These are phyloP conservation scores for Parnassius orleans DNA, from an alignment of 2,888 invertebrate species.

Conservation along the genomic window DNA sequence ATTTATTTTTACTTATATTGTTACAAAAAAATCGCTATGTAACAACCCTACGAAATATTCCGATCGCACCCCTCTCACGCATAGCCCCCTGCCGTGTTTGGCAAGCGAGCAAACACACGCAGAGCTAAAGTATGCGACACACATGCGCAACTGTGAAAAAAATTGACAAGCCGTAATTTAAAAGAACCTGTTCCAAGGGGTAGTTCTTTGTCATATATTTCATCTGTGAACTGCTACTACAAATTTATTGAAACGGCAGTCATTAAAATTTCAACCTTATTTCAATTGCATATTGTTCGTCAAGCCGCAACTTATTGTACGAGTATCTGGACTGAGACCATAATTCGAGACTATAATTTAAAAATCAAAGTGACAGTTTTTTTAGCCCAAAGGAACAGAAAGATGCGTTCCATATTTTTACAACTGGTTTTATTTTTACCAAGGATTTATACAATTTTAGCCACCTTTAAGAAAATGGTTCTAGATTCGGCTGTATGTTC, in stretches of 20 bases:
- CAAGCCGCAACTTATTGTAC: conserved; percentile 3
- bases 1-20: no score
- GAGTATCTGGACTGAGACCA: neutral
- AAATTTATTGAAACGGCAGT: neutral
- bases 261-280: conserved; percentile 11
- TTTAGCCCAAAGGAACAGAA: neutral
- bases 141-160: conserved; percentile 35
- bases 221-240: conserved; percentile 29
- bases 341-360: conserved; percentile 27
- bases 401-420: conserved; percentile 32
- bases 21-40: conserved; percentile 3
- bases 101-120: conserved; percentile 54
- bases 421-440: conserved; percentile 33
- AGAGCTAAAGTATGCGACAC: conserved; percentile 30
- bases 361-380: conserved; percentile 29
- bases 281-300: conserved; percentile 4
- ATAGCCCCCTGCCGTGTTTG: conserved; percentile 60
- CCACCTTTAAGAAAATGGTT: no score
- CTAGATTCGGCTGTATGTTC: no score
- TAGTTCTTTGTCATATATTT: conserved; percentile 54
- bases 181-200: conserved; percentile 67
- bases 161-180: conserved; percentile 71
- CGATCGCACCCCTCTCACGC: conserved; percentile 64
- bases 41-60: conserved; percentile 56
- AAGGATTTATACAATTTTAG: neutral